Conservation (phyloP, 23 tunicate genomes). For the Trididemnum clinides region DNA sequence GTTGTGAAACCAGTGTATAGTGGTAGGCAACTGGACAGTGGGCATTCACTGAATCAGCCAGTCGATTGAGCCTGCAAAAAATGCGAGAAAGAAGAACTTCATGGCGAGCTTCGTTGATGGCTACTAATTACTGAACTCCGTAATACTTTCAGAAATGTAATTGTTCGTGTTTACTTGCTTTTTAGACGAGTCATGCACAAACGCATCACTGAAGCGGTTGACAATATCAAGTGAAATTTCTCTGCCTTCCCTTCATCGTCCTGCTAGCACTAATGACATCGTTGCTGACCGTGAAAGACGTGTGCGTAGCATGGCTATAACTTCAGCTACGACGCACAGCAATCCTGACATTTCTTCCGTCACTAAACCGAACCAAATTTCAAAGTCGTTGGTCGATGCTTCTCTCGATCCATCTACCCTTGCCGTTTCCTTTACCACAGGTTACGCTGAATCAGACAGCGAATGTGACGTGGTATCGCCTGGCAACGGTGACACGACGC, state of each 20-base stretch:
- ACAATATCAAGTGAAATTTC: not conserved
- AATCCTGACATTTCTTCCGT: not conserved
- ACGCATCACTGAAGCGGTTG: not conserved
- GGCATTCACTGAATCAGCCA: too few relatives aligned
- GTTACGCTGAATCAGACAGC: not conserved
- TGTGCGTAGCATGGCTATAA: not conserved
- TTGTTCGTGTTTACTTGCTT: not conserved
- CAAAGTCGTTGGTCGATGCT: not conserved
- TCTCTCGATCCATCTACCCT: not conserved
- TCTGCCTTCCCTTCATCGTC: conserved; percentile 1
- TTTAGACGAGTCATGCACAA: not conserved
- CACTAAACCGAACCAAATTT: too few relatives aligned
- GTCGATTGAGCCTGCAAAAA: too few relatives aligned
- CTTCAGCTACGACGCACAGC: not conserved
- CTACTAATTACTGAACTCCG: too few relatives aligned
- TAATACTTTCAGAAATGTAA: too few relatives aligned
- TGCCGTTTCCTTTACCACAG: not conserved
- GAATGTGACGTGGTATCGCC: not conserved
- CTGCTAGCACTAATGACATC: conserved; percentile 15
- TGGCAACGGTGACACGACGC: too few relatives aligned
- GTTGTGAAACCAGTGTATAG: too few relatives aligned
- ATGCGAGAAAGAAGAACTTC: too few relatives aligned
- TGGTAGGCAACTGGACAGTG: too few relatives aligned
- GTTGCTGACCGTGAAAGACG: not conserved
- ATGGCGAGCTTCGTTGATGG: too few relatives aligned